phyloP scores from a whole-genome alignment of 2,797 vertebrate species.

The Coregonus suidteri region DNA sequence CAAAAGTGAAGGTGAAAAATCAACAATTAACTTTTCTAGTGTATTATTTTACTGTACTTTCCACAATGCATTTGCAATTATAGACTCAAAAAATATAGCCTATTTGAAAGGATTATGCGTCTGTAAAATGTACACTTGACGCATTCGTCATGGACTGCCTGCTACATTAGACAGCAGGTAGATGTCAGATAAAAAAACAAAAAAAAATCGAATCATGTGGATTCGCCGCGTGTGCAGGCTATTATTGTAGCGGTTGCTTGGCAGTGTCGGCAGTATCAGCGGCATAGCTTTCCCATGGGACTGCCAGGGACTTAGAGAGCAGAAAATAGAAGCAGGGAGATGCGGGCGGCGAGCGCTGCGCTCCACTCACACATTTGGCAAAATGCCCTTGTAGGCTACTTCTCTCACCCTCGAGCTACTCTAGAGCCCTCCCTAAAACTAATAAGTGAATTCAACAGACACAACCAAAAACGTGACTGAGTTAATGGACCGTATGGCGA shows the following conservation, averaged over 20 bases:
- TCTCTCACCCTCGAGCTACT: neutral
- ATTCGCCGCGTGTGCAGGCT: neutral
- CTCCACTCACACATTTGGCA: slow-evolving; percentile 7
- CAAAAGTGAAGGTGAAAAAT: neutral
- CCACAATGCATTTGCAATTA: neutral
- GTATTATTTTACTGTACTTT: neutral
- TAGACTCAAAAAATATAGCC: neutral
- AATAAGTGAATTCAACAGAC: neutral
- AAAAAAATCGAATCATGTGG: neutral
- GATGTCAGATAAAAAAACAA: neutral
- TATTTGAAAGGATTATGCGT: neutral
- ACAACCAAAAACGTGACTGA: neutral
- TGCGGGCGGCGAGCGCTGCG: neutral
- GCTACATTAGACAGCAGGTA: neutral
- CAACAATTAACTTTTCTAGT: neutral
- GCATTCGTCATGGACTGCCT: neutral
- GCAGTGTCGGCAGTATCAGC: slow-evolving; percentile 21
- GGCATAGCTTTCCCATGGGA: slow-evolving; percentile 40
- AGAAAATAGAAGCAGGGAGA: slow-evolving; percentile 28
- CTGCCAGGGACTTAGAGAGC: slow-evolving; percentile 23
- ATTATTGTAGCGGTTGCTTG: slow-evolving; percentile 32
- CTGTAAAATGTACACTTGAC: neutral
- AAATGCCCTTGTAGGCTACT: neutral
- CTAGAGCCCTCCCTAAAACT: neutral
- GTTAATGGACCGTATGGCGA: neutral